phyloP scores from a whole-genome alignment of 2,888 invertebrate species.

The Byasa hedistus region DNA sequence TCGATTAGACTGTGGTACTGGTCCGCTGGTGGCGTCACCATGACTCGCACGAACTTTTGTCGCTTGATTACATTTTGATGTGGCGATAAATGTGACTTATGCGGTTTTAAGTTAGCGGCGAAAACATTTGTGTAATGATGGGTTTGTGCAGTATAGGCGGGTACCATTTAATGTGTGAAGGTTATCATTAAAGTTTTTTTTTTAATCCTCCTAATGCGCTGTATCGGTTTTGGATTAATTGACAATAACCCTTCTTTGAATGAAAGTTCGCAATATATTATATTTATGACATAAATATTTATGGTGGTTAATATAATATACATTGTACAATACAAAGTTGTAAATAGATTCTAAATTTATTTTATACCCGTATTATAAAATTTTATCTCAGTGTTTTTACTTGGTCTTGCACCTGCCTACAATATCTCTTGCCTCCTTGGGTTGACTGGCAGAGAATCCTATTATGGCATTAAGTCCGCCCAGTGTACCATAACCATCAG shows the following conservation, averaged over 20 bases:
- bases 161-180: slow-evolving; percentile 64
- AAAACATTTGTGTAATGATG: slow-evolving; percentile 66
- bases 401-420: too few relatives aligned
- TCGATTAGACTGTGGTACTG: slow-evolving; percentile 67
- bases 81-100: slow-evolving; percentile 78
- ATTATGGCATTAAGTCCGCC: too few relatives aligned
- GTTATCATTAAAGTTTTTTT: slow-evolving; percentile 56
- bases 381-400: too few relatives aligned
- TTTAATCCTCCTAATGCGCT: slow-evolving; percentile 37
- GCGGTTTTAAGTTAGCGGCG: slow-evolving; percentile 66
- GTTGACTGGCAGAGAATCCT: too few relatives aligned
- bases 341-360: too few relatives aligned
- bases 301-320: neutral
- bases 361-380: too few relatives aligned
- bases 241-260: slow-evolving; percentile 1
- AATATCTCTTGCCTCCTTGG: too few relatives aligned
- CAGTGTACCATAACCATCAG: too few relatives aligned
- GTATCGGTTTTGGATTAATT: slow-evolving; percentile 4
- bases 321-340: neutral
- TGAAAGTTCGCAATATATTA: neutral
- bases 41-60: slow-evolving; percentile 69
- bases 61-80: slow-evolving; percentile 78
- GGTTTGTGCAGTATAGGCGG: slow-evolving; percentile 67
- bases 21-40: slow-evolving; percentile 47
- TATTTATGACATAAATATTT: neutral